Percentiles rank a stretch among this genome's conserved stretches.
Conservation (phyloP, 53 echinoderm and acorn worm genomes). For the Crossaster papposus region DNA sequence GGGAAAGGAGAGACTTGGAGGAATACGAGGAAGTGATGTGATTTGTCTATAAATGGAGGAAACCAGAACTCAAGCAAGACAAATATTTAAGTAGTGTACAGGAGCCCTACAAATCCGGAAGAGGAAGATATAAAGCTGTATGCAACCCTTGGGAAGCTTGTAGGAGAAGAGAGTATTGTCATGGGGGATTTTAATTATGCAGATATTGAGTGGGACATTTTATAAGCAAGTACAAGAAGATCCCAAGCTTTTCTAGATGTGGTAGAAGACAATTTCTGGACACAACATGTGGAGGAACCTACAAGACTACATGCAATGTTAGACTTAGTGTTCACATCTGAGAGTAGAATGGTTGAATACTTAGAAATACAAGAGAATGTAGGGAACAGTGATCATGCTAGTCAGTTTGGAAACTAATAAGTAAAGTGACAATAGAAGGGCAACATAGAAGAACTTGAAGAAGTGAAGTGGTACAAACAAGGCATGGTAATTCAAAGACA, state of each 20-base stretch:
- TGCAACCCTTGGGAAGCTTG: not conserved
- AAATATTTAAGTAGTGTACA: slow-evolving; percentile 13
- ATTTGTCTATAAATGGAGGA: slow-evolving; percentile 7
- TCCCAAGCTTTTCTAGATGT: not conserved
- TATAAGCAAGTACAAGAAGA: slow-evolving; percentile 8
- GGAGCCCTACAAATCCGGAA: slow-evolving; percentile 6
- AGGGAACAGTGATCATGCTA: no score
- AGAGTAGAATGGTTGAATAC: no score
- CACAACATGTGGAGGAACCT: no score
- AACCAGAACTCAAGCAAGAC: not conserved
- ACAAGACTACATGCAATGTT: no score
- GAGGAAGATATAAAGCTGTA: not conserved
- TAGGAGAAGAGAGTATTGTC: not conserved
- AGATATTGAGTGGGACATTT: slow-evolving; percentile 1
- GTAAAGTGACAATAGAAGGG: no score
- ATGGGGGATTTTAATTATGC: slow-evolving; percentile 15
- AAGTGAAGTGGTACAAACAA: no score
- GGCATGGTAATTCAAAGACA: no score
- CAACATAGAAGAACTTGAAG: no score
- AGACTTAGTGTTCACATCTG: no score
- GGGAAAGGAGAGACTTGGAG: slow-evolving; percentile 23
- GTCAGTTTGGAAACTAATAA: no score
- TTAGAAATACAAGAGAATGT: no score
- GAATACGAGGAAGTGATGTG: slow-evolving; percentile 6
- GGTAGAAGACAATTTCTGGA: no score